Evolutionary conservation across 2,888 invertebrate species (phyloP).

Genomic region (Eupithecia tripunctaria): DNA sequence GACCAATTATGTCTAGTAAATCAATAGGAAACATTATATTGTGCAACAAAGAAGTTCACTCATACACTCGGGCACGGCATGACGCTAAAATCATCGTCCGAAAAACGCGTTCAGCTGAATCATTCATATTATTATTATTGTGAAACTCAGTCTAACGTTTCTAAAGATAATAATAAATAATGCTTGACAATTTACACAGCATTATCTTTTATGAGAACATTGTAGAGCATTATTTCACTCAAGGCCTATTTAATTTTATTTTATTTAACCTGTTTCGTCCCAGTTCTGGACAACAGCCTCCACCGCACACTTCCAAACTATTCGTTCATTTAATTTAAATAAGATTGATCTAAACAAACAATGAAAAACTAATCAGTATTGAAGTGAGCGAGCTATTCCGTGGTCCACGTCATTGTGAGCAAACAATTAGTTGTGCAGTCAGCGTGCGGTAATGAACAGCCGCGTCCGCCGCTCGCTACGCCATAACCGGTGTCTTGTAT

Average conservation of each 20-base stretch:
- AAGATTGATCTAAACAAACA: too few species aligned
- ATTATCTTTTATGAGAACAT: too few species aligned
- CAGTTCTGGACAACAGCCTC: too few species aligned
- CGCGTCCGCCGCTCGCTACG: slow-evolving; percentile 8
- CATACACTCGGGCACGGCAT: too few species aligned
- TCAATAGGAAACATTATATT: neutral
- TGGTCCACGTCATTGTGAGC: neutral
- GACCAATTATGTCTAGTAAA: neutral
- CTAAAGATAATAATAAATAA: too few species aligned
- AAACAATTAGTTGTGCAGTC: slow-evolving; percentile 39
- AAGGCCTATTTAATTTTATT: too few species aligned
- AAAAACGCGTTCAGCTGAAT: neutral
- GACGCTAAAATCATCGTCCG: neutral
- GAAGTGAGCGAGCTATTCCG: neutral
- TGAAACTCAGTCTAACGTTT: neutral
- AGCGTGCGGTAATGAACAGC: slow-evolving; percentile 25
- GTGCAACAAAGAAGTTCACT: neutral
- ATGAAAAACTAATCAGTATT: neutral
- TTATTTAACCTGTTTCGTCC: too few species aligned
- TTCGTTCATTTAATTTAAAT: too few species aligned
- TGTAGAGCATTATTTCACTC: too few species aligned
- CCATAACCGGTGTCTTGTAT: slow-evolving; percentile 5
- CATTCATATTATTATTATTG: neutral
- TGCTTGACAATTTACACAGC: too few species aligned
- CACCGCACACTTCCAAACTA: too few species aligned